Percentiles rank a stretch among this genome's conserved stretches.
phyloP scores from a whole-genome alignment of 2,797 vertebrate genomes.

The Silurus lanzhouensis region DNA sequence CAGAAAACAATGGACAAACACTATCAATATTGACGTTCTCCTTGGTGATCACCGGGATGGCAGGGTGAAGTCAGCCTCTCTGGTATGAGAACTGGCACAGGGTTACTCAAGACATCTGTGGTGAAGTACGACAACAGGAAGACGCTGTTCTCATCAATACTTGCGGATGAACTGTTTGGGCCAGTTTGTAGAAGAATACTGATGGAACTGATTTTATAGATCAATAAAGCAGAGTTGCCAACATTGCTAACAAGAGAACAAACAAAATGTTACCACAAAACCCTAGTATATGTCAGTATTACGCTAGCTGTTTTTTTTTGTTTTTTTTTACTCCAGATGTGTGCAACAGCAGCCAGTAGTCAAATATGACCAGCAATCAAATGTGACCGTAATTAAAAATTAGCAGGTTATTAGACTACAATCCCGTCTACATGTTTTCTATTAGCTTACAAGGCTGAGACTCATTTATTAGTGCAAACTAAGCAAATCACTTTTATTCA shows the following conservation, averaged over 20 bases:
- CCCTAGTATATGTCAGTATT: not conserved
- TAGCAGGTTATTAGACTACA: not conserved
- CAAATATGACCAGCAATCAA: not conserved
- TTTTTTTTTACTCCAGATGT: not conserved
- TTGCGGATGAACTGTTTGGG: slow-evolving; percentile 8
- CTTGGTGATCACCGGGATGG: slow-evolving; percentile 71
- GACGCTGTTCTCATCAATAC: slow-evolving; percentile 27
- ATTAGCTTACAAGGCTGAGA: not conserved
- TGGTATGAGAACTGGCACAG: slow-evolving; percentile 53
- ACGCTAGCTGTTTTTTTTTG: not conserved
- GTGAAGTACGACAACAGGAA: slow-evolving; percentile 34
- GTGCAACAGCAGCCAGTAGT: not conserved
- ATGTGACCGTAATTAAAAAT: not conserved
- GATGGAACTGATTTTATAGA: not conserved
- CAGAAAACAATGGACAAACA: slow-evolving; percentile 72
- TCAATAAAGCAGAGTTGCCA: not conserved
- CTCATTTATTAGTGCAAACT: not conserved
- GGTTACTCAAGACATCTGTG: slow-evolving; percentile 49
- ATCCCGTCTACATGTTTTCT: not conserved
- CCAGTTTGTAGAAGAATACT: not conserved
- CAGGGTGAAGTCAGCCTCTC: slow-evolving; percentile 65
- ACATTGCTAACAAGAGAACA: slow-evolving; percentile 11
- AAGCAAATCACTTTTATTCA: not conserved
- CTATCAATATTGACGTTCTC: slow-evolving; percentile 80
- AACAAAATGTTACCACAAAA: not conserved